Conservation (phyloP, 2,888 invertebrate species). For the Physocephala rufipes region DNA sequence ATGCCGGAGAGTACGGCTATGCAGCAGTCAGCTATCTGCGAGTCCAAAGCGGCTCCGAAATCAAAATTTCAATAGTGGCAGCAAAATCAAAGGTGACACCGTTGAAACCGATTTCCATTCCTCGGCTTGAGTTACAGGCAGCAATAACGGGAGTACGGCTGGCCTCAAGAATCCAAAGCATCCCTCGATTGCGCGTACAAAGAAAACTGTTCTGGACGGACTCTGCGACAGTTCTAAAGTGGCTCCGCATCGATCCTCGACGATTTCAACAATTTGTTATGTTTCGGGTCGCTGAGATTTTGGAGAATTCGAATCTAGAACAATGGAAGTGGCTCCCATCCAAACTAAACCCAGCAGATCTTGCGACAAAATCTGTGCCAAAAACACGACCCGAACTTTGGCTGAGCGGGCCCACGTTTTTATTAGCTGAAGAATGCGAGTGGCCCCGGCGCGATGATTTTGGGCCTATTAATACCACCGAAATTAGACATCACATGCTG, state of each 20-base stretch:
- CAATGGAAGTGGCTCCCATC: conserved; percentile 42
- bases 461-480: neutral
- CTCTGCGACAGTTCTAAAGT: conserved; percentile 36
- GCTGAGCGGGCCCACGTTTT: conserved; percentile 38
- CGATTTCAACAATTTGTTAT: conserved; percentile 42
- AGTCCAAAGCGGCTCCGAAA: neutral
- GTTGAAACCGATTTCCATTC: conserved; percentile 32
- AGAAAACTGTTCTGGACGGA: conserved; percentile 36
- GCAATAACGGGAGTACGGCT: conserved; percentile 26
- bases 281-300: conserved; percentile 40
- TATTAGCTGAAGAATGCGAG: conserved; percentile 8
- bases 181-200: conserved; percentile 12
- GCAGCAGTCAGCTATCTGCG: conserved; percentile 38
- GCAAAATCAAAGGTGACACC: conserved; percentile 35
- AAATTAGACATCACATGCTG: conserved; percentile 27
- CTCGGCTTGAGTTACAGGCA: conserved; percentile 30
- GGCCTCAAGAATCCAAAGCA: conserved; percentile 19
- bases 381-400: conserved; percentile 22
- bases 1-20: conserved; percentile 41
- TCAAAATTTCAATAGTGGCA: conserved; percentile 17
- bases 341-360: conserved; percentile 34
- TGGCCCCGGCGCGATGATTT: conserved; percentile 40
- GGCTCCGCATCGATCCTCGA: conserved; percentile 40
- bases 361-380: conserved; percentile 29
- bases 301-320: conserved; percentile 34